Evolutionary conservation across 2,113 vertebrate species (phyloP).

Genomic region (Galbula dea): DNA sequence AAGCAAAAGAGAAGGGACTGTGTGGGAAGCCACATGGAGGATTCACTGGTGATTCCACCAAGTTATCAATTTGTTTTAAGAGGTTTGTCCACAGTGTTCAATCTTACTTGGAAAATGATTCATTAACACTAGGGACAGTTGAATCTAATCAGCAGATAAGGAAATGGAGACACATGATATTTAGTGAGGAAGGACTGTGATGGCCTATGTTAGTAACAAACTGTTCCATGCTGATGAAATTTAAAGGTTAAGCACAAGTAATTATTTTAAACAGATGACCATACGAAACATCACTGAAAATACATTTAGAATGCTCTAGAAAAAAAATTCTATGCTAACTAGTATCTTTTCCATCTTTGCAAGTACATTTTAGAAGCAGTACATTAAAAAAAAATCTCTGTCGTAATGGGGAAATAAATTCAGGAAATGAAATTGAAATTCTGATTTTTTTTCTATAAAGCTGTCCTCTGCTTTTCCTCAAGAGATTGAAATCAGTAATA

Average conservation of each 20-base stretch:
- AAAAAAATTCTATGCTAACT: not conserved
- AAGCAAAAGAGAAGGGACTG: not conserved
- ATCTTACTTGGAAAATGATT: not conserved
- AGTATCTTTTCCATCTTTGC: not conserved
- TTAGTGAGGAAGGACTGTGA: not conserved
- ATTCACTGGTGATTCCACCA: not conserved
- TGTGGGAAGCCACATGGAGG: not conserved
- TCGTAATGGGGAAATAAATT: not conserved
- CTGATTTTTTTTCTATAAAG: not conserved
- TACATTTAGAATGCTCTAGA: not conserved
- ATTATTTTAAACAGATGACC: not conserved
- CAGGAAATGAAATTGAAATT: not conserved
- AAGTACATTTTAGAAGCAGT: not conserved
- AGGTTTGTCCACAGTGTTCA: not conserved
- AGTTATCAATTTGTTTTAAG: not conserved
- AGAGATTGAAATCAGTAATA: not conserved
- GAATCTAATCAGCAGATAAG: not conserved
- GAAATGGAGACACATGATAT: not conserved
- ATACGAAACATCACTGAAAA: not conserved
- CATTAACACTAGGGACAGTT: not conserved
- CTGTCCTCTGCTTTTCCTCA: not conserved
- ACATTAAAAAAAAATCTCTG: not conserved
- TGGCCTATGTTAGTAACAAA: not conserved
- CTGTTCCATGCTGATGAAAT: not conserved
- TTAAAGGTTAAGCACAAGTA: not conserved